A percentile compares a stretch with the other conserved stretches of the same genome.
These are phyloP conservation scores for Frieseomelitta varia DNA, from an alignment of 1,140 invertebrate species.

Conservation along the genomic window DNA sequence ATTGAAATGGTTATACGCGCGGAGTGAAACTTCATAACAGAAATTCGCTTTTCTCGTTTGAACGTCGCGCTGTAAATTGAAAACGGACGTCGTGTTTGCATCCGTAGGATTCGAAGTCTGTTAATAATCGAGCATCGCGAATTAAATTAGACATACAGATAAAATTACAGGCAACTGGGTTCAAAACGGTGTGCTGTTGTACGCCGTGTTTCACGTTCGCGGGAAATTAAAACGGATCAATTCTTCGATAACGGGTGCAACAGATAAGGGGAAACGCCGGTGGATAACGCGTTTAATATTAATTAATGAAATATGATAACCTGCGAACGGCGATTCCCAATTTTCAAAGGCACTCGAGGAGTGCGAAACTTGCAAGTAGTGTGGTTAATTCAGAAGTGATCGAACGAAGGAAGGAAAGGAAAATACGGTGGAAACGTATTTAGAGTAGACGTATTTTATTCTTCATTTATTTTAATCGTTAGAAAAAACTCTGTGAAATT, in stretches of 20 bases:
- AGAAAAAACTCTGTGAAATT: background rate
- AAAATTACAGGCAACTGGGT: background rate
- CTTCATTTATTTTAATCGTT: background rate
- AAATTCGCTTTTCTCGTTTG: constrained; percentile 27
- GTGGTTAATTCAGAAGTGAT: background rate
- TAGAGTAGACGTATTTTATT: background rate
- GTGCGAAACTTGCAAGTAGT: no score
- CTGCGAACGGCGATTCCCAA: background rate
- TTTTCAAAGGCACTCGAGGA: no score
- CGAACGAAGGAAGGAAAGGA: background rate
- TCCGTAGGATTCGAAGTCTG: background rate
- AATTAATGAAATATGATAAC: background rate
- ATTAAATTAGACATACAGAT: constrained; percentile 23
- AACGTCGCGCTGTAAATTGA: background rate
- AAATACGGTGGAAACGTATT: no score
- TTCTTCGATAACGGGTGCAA: background rate
- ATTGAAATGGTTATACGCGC: constrained; percentile 2
- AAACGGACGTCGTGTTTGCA: background rate
- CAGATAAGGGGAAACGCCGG: background rate
- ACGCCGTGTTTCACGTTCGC: background rate
- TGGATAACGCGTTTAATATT: background rate
- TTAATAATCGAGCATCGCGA: constrained; percentile 2
- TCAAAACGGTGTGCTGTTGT: background rate
- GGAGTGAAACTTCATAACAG: constrained; percentile 9
- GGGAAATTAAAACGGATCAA: background rate